These are phyloP conservation scores for Phalacrocorax carbo DNA, from an alignment of 2,113 vertebrate species.

Conservation along the genomic window DNA sequence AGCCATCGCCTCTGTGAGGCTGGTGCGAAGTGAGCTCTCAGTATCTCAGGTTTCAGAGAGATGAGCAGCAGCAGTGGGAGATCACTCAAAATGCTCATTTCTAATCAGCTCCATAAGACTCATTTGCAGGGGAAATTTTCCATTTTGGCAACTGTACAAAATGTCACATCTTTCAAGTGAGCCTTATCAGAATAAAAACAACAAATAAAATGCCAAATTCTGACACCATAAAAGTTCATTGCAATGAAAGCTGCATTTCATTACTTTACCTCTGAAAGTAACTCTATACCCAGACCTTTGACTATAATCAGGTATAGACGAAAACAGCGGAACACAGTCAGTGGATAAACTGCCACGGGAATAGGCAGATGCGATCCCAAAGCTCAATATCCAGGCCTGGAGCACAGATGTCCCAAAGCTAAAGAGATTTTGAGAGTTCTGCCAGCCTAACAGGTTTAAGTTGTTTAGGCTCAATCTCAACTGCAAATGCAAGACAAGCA, in stretches of 20 bases:
- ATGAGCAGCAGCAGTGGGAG: not conserved
- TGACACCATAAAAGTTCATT: not conserved
- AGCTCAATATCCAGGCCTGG: not conserved
- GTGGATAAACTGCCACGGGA: accelerated
- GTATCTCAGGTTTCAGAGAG: not conserved
- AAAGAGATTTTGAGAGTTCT: not conserved
- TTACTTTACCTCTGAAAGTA: not conserved
- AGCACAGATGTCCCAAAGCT: not conserved
- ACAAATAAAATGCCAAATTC: not conserved
- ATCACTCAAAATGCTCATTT: not conserved
- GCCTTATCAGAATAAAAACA: not conserved
- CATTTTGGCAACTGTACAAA: not conserved
- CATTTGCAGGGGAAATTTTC: not conserved
- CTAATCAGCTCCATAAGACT: not conserved
- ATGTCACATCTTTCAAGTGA: not conserved
- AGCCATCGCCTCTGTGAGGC: not conserved
- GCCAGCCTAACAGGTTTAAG: not conserved
- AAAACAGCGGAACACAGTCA: accelerated
- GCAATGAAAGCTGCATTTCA: not conserved
- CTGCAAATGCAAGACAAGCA: accelerated
- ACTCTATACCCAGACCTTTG: not conserved
- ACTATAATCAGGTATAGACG: not conserved
- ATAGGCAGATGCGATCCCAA: not conserved
- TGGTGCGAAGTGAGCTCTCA: not conserved
- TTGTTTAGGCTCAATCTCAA: not conserved